Evolutionary conservation across 2,113 vertebrate species (phyloP).

Genomic region (Oncorhynchus masou): DNA sequence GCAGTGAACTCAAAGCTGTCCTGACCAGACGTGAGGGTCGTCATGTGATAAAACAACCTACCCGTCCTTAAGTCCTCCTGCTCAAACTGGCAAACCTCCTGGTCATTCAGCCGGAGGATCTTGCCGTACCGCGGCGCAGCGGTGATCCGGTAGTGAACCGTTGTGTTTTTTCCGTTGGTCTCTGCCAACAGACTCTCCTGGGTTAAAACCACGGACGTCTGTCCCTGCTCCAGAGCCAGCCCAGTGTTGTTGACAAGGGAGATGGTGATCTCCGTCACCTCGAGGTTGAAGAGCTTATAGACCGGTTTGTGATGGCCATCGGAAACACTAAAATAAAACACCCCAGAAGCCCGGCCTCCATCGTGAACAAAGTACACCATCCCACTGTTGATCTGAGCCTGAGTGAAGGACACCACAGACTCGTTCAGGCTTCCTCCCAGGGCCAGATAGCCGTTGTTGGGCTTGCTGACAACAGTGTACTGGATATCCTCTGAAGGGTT

Average conservation of each 20-base stretch:
- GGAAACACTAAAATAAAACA: slow-evolving; percentile 90
- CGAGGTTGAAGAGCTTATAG: slow-evolving; percentile 87
- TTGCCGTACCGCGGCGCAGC: slow-evolving; percentile 73
- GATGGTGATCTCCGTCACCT: slow-evolving; percentile 78
- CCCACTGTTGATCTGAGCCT: slow-evolving; percentile 80
- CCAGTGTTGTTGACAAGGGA: slow-evolving; percentile 77
- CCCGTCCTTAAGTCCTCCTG: slow-evolving; percentile 75
- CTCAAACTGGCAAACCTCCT: slow-evolving; percentile 73
- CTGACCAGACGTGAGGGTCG: slow-evolving; percentile 63
- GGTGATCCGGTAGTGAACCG: slow-evolving; percentile 77
- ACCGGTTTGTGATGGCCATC: slow-evolving; percentile 85
- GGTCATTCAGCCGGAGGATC: slow-evolving; percentile 66
- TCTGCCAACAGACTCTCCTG: slow-evolving; percentile 76
- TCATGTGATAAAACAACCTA: slow-evolving; percentile 79
- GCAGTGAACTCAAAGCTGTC: slow-evolving; percentile 81
- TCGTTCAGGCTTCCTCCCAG: slow-evolving; percentile 65
- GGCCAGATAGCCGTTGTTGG: slow-evolving; percentile 85
- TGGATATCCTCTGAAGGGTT: slow-evolving; percentile 80
- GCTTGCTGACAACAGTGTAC: slow-evolving; percentile 79
- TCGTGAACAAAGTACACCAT: slow-evolving; percentile 84
- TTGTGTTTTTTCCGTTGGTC: slow-evolving; percentile 79
- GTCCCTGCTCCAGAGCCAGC: slow-evolving; percentile 77
- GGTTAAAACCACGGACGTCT: slow-evolving; percentile 72
- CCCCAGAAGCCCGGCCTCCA: slow-evolving; percentile 80
- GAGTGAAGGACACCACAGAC: slow-evolving; percentile 78